Percentiles rank a stretch among this genome's conserved stretches.
Evolutionary conservation across 2,888 invertebrate genomes (phyloP).

Genomic region (Trissolcus japonicus): DNA sequence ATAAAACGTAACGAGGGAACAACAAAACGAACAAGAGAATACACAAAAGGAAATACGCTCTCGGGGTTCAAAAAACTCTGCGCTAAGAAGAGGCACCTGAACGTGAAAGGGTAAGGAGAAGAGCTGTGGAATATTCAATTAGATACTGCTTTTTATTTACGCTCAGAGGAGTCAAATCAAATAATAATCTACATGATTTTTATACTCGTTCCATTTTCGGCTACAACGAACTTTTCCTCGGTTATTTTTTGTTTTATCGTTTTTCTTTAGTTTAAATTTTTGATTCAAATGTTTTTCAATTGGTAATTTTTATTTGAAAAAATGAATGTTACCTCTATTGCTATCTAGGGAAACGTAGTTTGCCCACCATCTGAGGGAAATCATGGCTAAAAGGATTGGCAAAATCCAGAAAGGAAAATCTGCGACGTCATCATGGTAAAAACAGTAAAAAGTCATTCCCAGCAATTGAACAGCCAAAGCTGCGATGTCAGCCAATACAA

Average conservation of each 20-base stretch:
- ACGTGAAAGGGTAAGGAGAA: conserved; percentile 38
- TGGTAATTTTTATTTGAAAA: not conserved
- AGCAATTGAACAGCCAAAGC: conserved; percentile 82
- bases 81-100: conserved; percentile 41
- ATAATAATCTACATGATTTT: conserved; percentile 26
- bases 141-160: conserved; percentile 41
- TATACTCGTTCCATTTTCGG: not conserved
- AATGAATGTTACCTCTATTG: conserved; percentile 57
- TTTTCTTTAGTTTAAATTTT: not conserved
- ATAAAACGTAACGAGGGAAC: conserved; percentile 29
- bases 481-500: conserved; percentile 78
- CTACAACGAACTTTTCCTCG: not conserved
- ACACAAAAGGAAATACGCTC: conserved; percentile 40
- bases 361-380: conserved; percentile 91
- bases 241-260: conserved; percentile 2
- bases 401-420: conserved; percentile 78
- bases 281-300: not conserved
- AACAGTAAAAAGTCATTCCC: conserved; percentile 84
- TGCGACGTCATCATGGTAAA: conserved; percentile 75
- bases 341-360: conserved; percentile 81
- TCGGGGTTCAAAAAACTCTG: conserved; percentile 51
- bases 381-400: conserved; percentile 81
- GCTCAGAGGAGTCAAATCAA: conserved; percentile 25
- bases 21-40: conserved; percentile 23
- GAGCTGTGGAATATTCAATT: conserved; percentile 40